phyloP scores from a whole-genome alignment of 2,888 invertebrate species.

The Synergus itoensis region DNA sequence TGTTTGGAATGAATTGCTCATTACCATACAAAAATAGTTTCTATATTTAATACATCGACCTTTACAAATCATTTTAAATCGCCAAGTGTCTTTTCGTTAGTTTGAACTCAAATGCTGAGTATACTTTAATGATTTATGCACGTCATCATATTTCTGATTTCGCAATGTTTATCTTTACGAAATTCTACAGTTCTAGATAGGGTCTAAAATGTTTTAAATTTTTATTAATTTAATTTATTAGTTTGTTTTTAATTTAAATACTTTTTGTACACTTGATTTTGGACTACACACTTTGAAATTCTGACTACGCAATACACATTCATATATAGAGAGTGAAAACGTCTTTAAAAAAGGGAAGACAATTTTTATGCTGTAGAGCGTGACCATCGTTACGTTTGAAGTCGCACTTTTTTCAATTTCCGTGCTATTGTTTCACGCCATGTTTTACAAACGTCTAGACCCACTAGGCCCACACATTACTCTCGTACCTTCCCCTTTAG shows the following conservation, averaged over 20 bases:
- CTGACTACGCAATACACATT: background rate
- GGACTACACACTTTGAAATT: too few species aligned
- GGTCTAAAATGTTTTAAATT: too few species aligned
- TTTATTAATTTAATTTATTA: too few species aligned
- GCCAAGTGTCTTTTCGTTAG: background rate
- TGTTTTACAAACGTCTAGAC: background rate
- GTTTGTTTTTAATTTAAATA: too few species aligned
- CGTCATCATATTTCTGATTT: constrained; percentile 11
- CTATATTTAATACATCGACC: background rate
- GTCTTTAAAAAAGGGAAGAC: background rate
- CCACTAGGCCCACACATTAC: constrained; percentile 1
- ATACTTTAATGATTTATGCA: background rate
- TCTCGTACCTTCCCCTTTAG: constrained; percentile 21
- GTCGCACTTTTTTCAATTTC: background rate
- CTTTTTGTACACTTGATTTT: too few species aligned
- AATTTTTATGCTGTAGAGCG: background rate
- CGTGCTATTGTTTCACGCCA: constrained; percentile 22
- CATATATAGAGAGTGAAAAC: background rate
- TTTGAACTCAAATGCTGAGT: background rate
- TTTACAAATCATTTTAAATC: background rate
- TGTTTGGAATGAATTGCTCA: background rate
- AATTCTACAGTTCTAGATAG: background rate
- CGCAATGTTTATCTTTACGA: background rate
- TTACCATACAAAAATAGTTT: background rate
- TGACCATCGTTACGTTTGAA: background rate